Percentiles rank a stretch among this genome's conserved stretches.
Conservation (phyloP, 2,797 vertebrate species). For the Oreonectes daqikongensis region DNA sequence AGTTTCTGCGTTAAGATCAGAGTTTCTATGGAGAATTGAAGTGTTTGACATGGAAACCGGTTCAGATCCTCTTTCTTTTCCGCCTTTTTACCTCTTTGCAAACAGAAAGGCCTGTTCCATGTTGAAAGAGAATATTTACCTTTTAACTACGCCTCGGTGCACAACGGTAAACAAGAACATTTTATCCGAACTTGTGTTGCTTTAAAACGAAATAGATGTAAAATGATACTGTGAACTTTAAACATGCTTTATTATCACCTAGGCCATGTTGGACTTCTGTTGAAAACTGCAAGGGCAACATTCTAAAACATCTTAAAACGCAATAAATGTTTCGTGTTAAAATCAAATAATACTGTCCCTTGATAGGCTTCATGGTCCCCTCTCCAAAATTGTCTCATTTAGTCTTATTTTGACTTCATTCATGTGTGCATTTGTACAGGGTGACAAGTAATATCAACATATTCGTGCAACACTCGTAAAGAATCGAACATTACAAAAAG, state of each 20-base stretch:
- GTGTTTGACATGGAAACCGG: constrained; percentile 85
- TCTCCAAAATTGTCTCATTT: background rate
- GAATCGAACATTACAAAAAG: background rate
- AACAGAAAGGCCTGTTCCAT: constrained; percentile 80
- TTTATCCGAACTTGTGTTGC: constrained; percentile 60
- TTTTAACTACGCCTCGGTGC: constrained; percentile 71
- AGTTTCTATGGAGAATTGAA: constrained; percentile 90
- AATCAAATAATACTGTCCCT: too few relatives aligned
- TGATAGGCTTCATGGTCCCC: background rate
- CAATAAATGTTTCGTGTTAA: too few relatives aligned
- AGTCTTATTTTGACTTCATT: background rate
- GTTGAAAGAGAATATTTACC: constrained; percentile 79
- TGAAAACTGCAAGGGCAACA: background rate
- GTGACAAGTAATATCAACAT: background rate
- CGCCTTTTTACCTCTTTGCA: constrained; percentile 90
- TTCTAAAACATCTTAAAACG: background rate
- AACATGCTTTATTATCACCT: constrained; percentile 52
- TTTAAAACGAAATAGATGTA: constrained; percentile 65
- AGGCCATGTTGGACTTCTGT: background rate
- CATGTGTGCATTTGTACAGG: too few relatives aligned
- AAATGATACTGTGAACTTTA: constrained; percentile 66
- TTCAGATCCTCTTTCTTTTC: constrained; percentile 87
- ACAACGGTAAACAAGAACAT: constrained; percentile 78
- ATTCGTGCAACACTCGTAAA: background rate
- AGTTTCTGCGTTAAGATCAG: constrained; percentile 86